Percentiles rank a stretch among this genome's conserved stretches.
phyloP scores from a whole-genome alignment of 1,140 invertebrate species.

The Magallana ariakensis region DNA sequence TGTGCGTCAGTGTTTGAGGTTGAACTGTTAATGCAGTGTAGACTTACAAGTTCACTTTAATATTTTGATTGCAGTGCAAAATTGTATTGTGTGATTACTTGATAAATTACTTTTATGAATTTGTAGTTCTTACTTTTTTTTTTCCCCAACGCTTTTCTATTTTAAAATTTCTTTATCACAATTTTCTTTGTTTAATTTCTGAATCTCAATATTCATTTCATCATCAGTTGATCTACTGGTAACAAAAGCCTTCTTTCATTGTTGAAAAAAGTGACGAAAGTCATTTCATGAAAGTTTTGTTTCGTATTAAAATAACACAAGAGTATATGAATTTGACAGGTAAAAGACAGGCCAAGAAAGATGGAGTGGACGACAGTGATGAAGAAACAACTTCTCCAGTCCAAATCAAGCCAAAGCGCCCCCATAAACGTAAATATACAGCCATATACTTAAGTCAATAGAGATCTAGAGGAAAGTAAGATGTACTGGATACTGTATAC shows the following conservation, averaged over 20 bases:
- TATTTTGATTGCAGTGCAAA: not conserved
- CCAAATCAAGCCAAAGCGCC: not conserved
- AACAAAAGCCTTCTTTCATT: too few species aligned
- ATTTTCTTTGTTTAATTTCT: not conserved
- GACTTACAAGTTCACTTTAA: not conserved
- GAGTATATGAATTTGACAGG: not conserved
- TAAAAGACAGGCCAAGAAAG: constrained; percentile 38
- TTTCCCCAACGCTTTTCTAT: too few species aligned
- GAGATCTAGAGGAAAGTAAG: not conserved
- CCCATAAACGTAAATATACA: constrained; percentile 52
- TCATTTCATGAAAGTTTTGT: too few species aligned
- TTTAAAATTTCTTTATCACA: too few species aligned
- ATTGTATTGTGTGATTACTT: too few species aligned
- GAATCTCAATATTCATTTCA: not conserved
- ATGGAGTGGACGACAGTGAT: constrained; percentile 44
- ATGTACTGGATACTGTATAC: not conserved
- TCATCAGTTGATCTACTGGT: not conserved
- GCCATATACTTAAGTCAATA: not conserved
- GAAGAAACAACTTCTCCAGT: constrained; percentile 25
- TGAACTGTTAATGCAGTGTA: too few species aligned
- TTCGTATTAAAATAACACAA: too few species aligned
- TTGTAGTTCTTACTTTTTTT: too few species aligned
- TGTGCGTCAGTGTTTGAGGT: not conserved
- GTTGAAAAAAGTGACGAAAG: too few species aligned
- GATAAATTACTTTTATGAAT: too few species aligned